phyloP scores from a whole-genome alignment of 2,888 invertebrate species.

The Azorinus chamasolen region DNA sequence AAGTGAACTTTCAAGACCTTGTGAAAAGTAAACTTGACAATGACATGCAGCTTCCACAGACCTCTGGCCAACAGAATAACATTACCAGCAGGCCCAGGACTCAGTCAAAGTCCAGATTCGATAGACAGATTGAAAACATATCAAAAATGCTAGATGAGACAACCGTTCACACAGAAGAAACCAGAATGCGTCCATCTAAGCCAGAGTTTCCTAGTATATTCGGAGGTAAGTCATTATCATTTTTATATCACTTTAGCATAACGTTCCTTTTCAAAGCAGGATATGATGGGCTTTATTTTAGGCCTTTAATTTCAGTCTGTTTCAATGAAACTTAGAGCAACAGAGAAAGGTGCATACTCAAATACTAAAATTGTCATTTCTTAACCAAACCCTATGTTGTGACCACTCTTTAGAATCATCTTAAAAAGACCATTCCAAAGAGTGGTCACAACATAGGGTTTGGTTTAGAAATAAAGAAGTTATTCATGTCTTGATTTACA shows the following conservation, averaged over 20 bases:
- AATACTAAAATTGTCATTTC: too few relatives aligned
- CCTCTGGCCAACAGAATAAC: constrained; percentile 1
- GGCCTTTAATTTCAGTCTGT: too few relatives aligned
- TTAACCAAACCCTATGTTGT: too few relatives aligned
- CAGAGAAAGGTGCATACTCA: too few relatives aligned
- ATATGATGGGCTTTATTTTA: too few relatives aligned
- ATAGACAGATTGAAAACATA: constrained; percentile 80
- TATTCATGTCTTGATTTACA: too few relatives aligned
- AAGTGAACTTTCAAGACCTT: constrained; percentile 69
- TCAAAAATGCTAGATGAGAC: constrained; percentile 81
- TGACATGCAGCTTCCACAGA: background rate
- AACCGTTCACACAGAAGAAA: constrained; percentile 61
- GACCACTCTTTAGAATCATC: too few relatives aligned
- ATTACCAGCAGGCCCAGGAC: constrained; percentile 18
- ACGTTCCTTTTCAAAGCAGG: too few relatives aligned
- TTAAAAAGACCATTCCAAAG: too few relatives aligned
- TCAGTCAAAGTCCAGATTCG: constrained; percentile 57
- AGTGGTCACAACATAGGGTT: too few relatives aligned
- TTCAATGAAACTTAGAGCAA: too few relatives aligned
- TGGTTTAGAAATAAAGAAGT: too few relatives aligned
- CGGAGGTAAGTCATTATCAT: constrained; percentile 62
- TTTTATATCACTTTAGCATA: background rate
- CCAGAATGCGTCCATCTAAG: constrained; percentile 19
- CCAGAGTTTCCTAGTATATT: constrained; percentile 68
- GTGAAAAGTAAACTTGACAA: constrained; percentile 46